Percentiles rank a stretch among this genome's conserved stretches.
Conservation (phyloP, 1,140 invertebrate genomes). For the Pentalonia nigronervosa region DNA sequence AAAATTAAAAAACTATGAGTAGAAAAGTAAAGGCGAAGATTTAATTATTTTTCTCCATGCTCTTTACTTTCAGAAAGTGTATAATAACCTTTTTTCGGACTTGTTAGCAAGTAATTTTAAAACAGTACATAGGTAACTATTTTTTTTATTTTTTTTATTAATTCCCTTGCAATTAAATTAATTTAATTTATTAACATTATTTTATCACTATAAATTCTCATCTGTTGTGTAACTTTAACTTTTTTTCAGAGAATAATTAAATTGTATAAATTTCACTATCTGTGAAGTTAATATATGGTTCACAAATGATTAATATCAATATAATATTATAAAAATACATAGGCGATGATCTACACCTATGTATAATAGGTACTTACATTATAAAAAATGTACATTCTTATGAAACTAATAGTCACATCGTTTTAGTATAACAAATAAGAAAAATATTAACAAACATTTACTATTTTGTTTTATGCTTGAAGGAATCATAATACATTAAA, state of each 20-base stretch:
- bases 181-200: neutral
- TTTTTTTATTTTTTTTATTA: neutral
- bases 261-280: neutral
- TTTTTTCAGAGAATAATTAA: neutral
- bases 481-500: no score
- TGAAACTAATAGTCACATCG: neutral
- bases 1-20: neutral
- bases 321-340: neutral
- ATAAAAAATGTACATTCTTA: neutral
- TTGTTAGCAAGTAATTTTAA: neutral
- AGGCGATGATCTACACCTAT: neutral
- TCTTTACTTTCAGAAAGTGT: neutral
- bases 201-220: neutral
- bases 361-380: neutral
- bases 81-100: neutral
- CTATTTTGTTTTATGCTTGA: neutral
- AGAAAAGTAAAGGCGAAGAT: neutral
- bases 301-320: no score
- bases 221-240: neutral
- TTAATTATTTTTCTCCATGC: neutral
- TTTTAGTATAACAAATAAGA: neutral
- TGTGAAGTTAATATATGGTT: no score
- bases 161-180: neutral
- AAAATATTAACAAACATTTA: neutral
- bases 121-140: neutral